A percentile compares a stretch with the other conserved stretches of the same genome.
Conservation (phyloP, 2,888 invertebrate species). For the Dioctria rufipes region DNA sequence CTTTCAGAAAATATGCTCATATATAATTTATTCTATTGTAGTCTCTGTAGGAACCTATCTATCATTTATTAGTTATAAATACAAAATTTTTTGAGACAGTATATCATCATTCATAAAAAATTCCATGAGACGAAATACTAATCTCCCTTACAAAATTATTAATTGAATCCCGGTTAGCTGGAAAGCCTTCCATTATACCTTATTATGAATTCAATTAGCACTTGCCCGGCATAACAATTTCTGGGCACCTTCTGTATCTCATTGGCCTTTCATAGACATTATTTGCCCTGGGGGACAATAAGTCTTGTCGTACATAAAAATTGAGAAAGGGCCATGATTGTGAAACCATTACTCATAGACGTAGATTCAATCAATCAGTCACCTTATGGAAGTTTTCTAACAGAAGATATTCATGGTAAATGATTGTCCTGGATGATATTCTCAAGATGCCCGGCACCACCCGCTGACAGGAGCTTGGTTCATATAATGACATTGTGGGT, state of each 20-base stretch:
- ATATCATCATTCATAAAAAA: no score
- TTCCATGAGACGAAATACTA: no score
- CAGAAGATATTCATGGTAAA: conserved; percentile 26
- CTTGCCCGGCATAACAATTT: neutral
- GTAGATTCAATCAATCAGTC: conserved; percentile 31
- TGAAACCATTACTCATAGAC: conserved; percentile 36
- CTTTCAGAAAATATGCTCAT: no score
- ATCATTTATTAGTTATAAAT: no score
- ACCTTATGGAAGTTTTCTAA: conserved; percentile 5
- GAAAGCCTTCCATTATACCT: neutral
- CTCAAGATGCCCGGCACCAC: conserved; percentile 21
- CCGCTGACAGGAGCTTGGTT: conserved; percentile 19
- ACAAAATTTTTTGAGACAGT: no score
- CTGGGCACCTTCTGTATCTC: neutral
- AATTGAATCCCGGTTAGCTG: no score
- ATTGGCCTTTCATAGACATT: neutral
- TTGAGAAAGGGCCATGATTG: conserved; percentile 33
- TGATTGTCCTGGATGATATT: conserved; percentile 28
- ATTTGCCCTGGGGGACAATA: conserved; percentile 19
- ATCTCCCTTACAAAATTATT: no score
- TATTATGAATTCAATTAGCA: conserved; percentile 20
- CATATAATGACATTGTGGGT: conserved; percentile 19
- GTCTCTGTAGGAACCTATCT: no score
- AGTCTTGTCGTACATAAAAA: conserved; percentile 25
- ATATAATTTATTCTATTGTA: no score